Evolutionary conservation across 2,888 invertebrate genomes (phyloP).

Genomic region (Desoria tigrina): DNA sequence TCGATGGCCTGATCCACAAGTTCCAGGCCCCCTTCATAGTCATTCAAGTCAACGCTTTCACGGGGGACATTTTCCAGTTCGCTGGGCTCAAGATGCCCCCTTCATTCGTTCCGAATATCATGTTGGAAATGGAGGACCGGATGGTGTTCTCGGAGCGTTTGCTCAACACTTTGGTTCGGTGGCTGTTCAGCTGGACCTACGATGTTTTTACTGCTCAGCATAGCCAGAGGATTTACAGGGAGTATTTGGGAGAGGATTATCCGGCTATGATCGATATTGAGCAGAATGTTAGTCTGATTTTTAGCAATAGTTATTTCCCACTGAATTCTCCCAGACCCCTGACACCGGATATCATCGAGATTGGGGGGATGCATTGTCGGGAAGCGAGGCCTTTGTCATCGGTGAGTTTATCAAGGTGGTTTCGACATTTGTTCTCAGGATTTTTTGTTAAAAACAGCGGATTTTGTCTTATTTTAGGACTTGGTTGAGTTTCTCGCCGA

Average conservation of each 20-base stretch:
- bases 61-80: slow-evolving; percentile 20
- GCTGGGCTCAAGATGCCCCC: slow-evolving; percentile 24
- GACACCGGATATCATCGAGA: slow-evolving; percentile 52
- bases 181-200: no score
- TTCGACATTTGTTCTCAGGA: not conserved
- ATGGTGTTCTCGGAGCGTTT: slow-evolving; percentile 27
- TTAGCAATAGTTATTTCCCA: slow-evolving; percentile 52
- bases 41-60: slow-evolving; percentile 21
- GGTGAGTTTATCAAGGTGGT: no score
- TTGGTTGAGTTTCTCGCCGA: slow-evolving; percentile 54
- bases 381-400: slow-evolving; percentile 48
- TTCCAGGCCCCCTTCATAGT: slow-evolving; percentile 28
- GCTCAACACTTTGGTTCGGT: slow-evolving; percentile 19
- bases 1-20: slow-evolving; percentile 28
- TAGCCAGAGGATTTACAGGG: slow-evolving; percentile 16
- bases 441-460: not conserved
- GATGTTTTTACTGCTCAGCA: not conserved
- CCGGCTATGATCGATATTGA: slow-evolving; percentile 45
- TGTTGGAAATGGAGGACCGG: slow-evolving; percentile 3
- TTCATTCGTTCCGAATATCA: slow-evolving; percentile 24
- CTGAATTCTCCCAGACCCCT: slow-evolving; percentile 47
- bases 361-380: slow-evolving; percentile 54
- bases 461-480: slow-evolving; percentile 13
- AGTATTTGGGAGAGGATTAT: slow-evolving; percentile 28
- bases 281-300: slow-evolving; percentile 46